Percentiles rank a stretch among this genome's conserved stretches.
Evolutionary conservation across 2,797 vertebrate genomes (phyloP).

Genomic region (Gobio occitaniae): DNA sequence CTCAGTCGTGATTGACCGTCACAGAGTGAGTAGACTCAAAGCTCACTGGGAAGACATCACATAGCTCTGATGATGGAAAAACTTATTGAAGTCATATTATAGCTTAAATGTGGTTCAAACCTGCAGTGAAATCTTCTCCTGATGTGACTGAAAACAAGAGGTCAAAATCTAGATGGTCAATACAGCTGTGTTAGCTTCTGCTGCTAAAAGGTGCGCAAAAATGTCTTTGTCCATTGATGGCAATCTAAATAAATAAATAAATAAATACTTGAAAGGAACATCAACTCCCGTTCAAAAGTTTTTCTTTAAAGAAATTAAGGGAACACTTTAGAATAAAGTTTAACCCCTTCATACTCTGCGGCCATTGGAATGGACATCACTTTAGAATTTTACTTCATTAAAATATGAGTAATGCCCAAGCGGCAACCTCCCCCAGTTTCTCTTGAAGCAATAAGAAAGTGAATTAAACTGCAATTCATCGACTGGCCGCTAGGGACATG

Average conservation of each 20-base stretch:
- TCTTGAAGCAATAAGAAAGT: too few species aligned
- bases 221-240: neutral
- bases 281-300: neutral
- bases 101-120: conserved; percentile 15
- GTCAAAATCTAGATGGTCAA: conserved; percentile 4
- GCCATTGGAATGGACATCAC: neutral
- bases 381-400: too few species aligned
- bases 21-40: conserved; percentile 9
- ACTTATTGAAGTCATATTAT: conserved; percentile 27
- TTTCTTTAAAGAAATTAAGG: neutral
- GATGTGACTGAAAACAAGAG: conserved; percentile 12
- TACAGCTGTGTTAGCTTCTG: neutral
- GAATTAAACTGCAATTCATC: too few species aligned
- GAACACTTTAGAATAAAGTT: too few species aligned
- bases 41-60: conserved; percentile 14
- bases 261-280: neutral
- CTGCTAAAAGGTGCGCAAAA: neutral
- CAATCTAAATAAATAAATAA: neutral
- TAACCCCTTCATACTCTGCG: neutral
- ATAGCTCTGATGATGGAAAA: conserved; percentile 21
- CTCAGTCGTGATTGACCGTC: conserved; percentile 19
- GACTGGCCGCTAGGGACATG: too few species aligned
- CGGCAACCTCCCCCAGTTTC: too few species aligned
- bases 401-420: too few species aligned
- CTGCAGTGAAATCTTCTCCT: neutral